A percentile compares a stretch with the other conserved stretches of the same genome.
These are phyloP conservation scores for Drosophila nebulosa DNA, from an alignment of 1,140 invertebrate species.

Conservation along the genomic window DNA sequence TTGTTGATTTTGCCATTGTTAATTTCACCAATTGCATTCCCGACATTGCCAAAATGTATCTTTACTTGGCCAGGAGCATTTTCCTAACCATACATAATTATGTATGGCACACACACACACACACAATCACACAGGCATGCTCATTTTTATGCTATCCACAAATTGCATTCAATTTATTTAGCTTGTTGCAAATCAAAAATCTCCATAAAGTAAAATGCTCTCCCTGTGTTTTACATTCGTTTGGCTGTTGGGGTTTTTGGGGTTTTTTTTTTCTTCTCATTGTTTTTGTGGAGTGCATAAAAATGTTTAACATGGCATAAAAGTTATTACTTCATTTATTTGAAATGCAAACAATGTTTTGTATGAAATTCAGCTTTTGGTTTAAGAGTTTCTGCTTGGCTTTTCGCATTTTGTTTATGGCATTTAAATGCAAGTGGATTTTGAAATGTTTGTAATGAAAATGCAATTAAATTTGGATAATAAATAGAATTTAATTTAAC, in stretches of 20 bases:
- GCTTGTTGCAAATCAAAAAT: slow-evolving; percentile 78
- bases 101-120: slow-evolving; percentile 33
- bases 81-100: slow-evolving; percentile 55
- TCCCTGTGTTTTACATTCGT: slow-evolving; percentile 7
- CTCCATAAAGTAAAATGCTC: slow-evolving; percentile 72
- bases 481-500: neutral
- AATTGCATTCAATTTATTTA: slow-evolving; percentile 76
- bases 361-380: slow-evolving; percentile 30
- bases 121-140: slow-evolving; percentile 22
- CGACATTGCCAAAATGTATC: slow-evolving; percentile 28
- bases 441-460: neutral
- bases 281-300: slow-evolving; percentile 52
- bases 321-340: slow-evolving; percentile 78
- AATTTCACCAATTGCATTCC: slow-evolving; percentile 57
- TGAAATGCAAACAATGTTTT: slow-evolving; percentile 74
- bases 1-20: slow-evolving; percentile 69
- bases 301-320: slow-evolving; percentile 72
- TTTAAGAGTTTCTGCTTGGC: neutral
- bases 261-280: neutral
- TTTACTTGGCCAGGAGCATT: slow-evolving; percentile 50
- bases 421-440: slow-evolving; percentile 30
- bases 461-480: neutral
- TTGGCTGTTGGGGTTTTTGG: neutral
- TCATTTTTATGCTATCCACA: slow-evolving; percentile 71
- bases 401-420: slow-evolving; percentile 35